Evolutionary conservation across 1,140 invertebrate genomes (phyloP).

Genomic region (Trichoplusia ni): DNA sequence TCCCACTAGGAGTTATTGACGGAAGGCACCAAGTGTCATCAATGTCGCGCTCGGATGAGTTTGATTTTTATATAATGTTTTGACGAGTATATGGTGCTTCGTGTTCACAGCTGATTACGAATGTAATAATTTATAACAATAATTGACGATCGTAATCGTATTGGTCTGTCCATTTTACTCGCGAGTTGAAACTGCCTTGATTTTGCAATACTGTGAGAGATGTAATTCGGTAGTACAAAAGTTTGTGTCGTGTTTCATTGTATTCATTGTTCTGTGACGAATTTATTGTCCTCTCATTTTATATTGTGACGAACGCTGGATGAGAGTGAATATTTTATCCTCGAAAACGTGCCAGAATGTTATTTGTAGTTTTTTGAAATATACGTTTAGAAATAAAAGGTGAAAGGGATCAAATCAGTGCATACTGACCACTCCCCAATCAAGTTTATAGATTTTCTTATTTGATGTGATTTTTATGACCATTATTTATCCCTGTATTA

Average conservation of each 20-base stretch:
- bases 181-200: conserved; percentile 46
- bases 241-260: conserved; percentile 52
- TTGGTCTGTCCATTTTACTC: conserved; percentile 34
- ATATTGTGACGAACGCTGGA: conserved; percentile 49
- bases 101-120: conserved; percentile 58
- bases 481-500: conserved; percentile 74
- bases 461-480: conserved; percentile 71
- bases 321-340: conserved; percentile 54
- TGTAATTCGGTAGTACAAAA: conserved; percentile 69
- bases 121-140: conserved; percentile 34
- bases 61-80: conserved; percentile 53
- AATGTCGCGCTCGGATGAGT: conserved; percentile 40
- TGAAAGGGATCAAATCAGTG: conserved; percentile 62
- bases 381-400: conserved; percentile 66
- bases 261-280: conserved; percentile 54
- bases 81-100: conserved; percentile 68
- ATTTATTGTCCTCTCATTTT: conserved; percentile 51
- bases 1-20: conserved; percentile 14
- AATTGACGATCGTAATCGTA: conserved; percentile 16
- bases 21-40: conserved; percentile 26
- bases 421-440: conserved; percentile 50
- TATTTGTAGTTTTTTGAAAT: conserved; percentile 72
- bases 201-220: conserved; percentile 47
- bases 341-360: conserved; percentile 76
- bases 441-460: conserved; percentile 42